Conservation (phyloP, 2,797 vertebrate genomes). For the Phalanger gymnotis region DNA sequence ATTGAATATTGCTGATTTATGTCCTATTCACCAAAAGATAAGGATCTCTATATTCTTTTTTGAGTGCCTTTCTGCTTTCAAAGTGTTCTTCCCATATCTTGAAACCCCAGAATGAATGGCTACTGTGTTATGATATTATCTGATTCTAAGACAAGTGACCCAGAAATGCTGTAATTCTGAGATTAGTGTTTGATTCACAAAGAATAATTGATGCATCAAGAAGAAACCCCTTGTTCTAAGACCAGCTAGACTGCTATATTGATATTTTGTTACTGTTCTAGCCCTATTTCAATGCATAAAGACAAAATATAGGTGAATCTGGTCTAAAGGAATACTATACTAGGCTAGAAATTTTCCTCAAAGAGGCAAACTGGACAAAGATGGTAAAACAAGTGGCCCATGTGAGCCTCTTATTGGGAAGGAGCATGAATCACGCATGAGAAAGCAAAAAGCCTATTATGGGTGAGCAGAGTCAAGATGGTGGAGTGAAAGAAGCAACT, state of each 20-base stretch:
- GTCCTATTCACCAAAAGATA: not conserved
- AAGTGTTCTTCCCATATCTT: not conserved
- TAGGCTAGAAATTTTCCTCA: not conserved
- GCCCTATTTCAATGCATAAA: not conserved
- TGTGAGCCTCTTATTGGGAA: not conserved
- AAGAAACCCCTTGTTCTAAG: not conserved
- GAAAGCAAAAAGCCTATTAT: not conserved
- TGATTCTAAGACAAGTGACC: not conserved
- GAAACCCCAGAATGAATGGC: not conserved
- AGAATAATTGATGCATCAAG: not conserved
- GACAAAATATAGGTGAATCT: not conserved
- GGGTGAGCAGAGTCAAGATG: too few relatives aligned
- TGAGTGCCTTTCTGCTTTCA: not conserved
- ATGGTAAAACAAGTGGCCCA: not conserved
- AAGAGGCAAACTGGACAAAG: not conserved
- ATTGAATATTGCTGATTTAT: not conserved
- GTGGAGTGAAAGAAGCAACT: too few relatives aligned
- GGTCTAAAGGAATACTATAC: not conserved
- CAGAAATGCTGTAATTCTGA: not conserved
- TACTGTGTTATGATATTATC: not conserved
- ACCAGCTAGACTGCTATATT: not conserved
- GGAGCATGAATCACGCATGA: not conserved
- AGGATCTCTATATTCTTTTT: not conserved
- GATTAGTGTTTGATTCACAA: not conserved
- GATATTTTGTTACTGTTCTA: not conserved